phyloP scores from a whole-genome alignment of 2,113 vertebrate species.

The Spheniscus mendiculus region DNA sequence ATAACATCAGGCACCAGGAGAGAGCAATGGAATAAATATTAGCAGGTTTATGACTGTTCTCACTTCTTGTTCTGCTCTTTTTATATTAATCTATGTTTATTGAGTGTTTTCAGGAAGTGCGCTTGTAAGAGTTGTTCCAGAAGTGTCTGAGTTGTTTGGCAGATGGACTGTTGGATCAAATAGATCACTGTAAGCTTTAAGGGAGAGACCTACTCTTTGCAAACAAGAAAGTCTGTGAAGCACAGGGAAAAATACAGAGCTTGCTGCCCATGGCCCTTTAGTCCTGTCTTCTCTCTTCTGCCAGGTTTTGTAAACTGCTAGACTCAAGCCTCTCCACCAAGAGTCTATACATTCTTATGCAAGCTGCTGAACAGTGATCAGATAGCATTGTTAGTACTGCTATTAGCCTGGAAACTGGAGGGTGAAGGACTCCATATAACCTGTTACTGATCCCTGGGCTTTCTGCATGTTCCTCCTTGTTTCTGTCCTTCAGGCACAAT shows the following conservation, averaged over 20 bases:
- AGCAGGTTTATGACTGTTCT: background rate
- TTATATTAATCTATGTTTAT: background rate
- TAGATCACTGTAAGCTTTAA: background rate
- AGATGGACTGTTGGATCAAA: background rate
- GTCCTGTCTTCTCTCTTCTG: background rate
- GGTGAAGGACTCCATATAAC: background rate
- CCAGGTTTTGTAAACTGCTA: background rate
- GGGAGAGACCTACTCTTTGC: background rate
- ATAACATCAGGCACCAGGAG: background rate
- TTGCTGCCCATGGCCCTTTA: background rate
- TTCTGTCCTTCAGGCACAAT: conserved; percentile 86
- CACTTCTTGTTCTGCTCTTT: background rate
- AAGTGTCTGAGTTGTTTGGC: background rate
- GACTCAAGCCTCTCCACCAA: background rate
- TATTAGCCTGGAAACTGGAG: background rate
- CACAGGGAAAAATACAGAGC: background rate
- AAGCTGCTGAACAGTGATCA: background rate
- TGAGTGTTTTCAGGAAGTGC: background rate
- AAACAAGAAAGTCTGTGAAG: background rate
- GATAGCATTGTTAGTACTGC: background rate
- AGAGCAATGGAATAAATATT: background rate
- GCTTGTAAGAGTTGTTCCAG: background rate
- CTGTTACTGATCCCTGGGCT: background rate
- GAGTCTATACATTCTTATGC: rapidly evolving
- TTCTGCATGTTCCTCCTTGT: background rate